Base-by-base conservation (phyloP, 2,888 invertebrate species). In the Stenotaenia linearis region DNA sequence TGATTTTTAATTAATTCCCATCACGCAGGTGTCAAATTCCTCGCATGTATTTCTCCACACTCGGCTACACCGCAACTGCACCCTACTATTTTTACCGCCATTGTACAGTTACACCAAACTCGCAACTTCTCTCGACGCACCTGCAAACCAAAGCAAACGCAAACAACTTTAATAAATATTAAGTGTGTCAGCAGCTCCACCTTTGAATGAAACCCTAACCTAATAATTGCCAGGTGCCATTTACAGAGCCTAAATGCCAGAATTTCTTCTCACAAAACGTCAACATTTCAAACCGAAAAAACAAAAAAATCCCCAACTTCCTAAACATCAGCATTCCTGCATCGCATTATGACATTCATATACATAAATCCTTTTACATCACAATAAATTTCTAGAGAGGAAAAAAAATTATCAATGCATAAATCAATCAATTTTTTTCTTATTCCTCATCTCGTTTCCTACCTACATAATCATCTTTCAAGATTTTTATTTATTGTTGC, bases 141-240 rank as follows among this genome's bases (percentile, higher is more conserved):
- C n/a, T 40, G 40, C 40, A 15, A 40, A 40, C 12, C 15, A 40
- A 40, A 0, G 12, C 15, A 45, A 45, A 45, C 18, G 5, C 4
- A 9, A 4, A 32, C 61, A 61, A 15, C 61, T 61, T 61, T 61
- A 61, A 61, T 61, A 61, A 61, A 61, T 25, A 61, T 61, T 25
- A 61, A 61, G 25, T 61, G 61, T 61, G 61, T 61, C 61, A 61
- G 61, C 25, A 61, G 61, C 61, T 61, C 61, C 61, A 61, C 61
- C 61, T 61, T 25, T 61, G 61, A 61, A 25, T 25, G 61, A 61
- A 61, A 61, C 61, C 61, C 61, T 25, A 23, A 61, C 61, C 61
- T 25, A 61, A 61, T 61, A 61, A 61, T 61, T 61, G 61, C 25
- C 61, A 61, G 61, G 7, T 61, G 61, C 25, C 61, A 61, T 61